Percentiles rank a stretch among this genome's conserved stretches.
phyloP scores from a whole-genome alignment of 2,113 vertebrate genomes.

The Pygoscelis adeliae region DNA sequence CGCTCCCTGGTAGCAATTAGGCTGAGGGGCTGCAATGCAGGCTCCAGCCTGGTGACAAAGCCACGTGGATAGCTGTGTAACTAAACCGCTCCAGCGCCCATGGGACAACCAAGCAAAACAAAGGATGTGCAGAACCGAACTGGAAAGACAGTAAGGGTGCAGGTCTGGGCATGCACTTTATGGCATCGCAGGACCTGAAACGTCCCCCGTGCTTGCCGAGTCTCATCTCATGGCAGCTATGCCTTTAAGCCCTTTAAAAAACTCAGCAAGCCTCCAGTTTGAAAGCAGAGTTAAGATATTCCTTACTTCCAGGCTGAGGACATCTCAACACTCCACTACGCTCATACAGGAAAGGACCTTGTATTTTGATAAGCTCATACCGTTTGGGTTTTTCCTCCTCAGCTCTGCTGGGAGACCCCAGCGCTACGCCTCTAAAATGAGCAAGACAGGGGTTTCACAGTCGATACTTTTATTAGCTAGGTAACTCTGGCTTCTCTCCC shows the following conservation, averaged over 20 bases:
- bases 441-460: not conserved
- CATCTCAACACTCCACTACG: not conserved
- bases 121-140: not conserved
- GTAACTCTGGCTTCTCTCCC: not conserved
- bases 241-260: not conserved
- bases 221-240: not conserved
- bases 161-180: not conserved
- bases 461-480: not conserved
- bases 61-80: not conserved
- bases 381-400: not conserved
- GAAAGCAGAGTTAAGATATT: not conserved
- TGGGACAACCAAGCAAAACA: not conserved
- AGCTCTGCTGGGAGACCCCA: not conserved
- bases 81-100: not conserved
- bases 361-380: not conserved
- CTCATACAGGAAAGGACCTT: not conserved
- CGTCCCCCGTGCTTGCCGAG: rapidly evolving
- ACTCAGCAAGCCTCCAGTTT: not conserved
- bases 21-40: not conserved
- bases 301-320: not conserved
- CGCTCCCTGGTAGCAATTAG: not conserved
- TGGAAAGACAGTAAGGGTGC: not conserved
- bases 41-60: not conserved
- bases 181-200: not conserved
- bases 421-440: not conserved